Evolutionary conservation across 2,113 vertebrate genomes (phyloP).

Genomic region (Otolemur garnettii): DNA sequence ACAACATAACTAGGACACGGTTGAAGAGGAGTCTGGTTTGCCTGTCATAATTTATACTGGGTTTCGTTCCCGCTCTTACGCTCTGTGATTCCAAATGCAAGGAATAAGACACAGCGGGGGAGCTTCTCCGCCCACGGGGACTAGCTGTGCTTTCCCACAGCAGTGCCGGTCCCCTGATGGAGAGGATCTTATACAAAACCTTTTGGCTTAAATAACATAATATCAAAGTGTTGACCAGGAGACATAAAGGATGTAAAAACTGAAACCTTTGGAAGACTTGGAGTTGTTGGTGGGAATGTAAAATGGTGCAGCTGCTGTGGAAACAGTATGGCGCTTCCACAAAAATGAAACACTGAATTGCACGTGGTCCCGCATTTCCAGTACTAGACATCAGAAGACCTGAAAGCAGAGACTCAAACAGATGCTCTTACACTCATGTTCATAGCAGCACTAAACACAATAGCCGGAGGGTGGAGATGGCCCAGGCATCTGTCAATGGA

Average conservation of each 20-base stretch:
- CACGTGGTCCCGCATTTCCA: background rate
- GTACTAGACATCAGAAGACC: background rate
- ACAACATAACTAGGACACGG: background rate
- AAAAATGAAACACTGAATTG: background rate
- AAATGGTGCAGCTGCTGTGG: background rate
- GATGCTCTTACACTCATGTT: background rate
- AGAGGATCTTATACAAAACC: background rate
- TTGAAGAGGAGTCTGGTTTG: background rate
- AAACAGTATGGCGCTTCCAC: background rate
- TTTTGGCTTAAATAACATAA: background rate
- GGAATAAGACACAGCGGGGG: background rate
- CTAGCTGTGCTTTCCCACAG: background rate
- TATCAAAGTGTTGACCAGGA: background rate
- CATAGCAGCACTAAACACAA: background rate
- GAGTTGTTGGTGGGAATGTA: too few relatives aligned
- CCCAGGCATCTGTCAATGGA: background rate
- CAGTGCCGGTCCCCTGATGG: too few relatives aligned
- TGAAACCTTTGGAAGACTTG: background rate
- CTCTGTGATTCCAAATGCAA: background rate
- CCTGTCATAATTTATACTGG: background rate
- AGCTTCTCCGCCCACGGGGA: rapidly evolving
- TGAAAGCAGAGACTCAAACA: background rate
- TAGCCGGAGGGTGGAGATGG: background rate
- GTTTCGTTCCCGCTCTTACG: background rate
- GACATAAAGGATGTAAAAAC: background rate